Evolutionary conservation across 37 sponge, comb jelly and placozoan species (phyloP), one percentile per base, ranked within the genome.

Genomic region (Diacarnus erythraeanus): DNA sequence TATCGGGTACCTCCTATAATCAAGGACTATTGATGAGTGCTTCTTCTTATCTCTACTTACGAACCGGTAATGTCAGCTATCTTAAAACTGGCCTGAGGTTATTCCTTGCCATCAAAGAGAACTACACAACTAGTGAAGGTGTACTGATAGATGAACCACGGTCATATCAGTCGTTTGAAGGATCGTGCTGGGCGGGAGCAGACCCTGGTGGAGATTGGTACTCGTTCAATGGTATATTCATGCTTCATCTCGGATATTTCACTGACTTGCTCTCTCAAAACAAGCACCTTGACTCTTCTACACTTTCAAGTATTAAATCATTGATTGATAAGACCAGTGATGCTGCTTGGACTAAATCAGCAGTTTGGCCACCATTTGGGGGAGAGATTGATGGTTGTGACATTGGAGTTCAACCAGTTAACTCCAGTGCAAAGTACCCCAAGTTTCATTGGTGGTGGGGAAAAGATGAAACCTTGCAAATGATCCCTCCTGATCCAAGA

Each of bases 401-500:
- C 25, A 69, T 25, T 42, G 73, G 73, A 27, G 47, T 27, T 4
- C 30, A n/a, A 17, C 25, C 25, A 38, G 42, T 78, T 12, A 64
- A 64, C 39, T n/a, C 68, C 4, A 64, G 36, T 35, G 44, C 33
- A 3, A 78, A 12, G 9, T 78, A 83, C 64, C 83, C 83, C 21
- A 83, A 83, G 65, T 83, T 83, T 41, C 83, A 83, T 64, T 83
- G 83, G 83, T 83, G 83, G 83, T 83, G 83, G 83, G 69, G 66
- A 25, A 27, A 65, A 29, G 75, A 83, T 31, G 40, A 20, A 17
- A 73, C 67, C 33, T 8, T 38, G 15, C 79, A 78, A 23, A 34
- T 78, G 2, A 75, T 72, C 44, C 83, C 83, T 37, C 83, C 83
- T 31, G 83, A 83, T 59, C 63, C 76, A 29, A 31, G 33, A 5